Percentiles rank a stretch among this genome's conserved stretches.
Conservation (phyloP, 2,888 invertebrate species). For the Synanthedon myopaeformis region DNA sequence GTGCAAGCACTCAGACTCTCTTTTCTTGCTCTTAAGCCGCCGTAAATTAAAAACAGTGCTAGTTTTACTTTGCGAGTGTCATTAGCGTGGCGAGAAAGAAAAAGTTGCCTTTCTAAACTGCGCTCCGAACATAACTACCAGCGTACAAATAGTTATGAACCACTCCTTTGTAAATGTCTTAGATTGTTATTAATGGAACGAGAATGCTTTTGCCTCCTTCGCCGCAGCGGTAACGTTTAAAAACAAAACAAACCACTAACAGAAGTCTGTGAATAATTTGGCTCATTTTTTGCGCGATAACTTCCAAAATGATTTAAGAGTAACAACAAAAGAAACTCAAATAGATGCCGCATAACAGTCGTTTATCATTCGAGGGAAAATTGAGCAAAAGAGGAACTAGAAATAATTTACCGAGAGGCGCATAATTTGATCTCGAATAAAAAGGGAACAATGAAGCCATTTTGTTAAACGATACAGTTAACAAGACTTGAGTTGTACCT, state of each 20-base stretch:
- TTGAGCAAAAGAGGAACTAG: no score
- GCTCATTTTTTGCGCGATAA: no score
- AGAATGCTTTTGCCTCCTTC: no score
- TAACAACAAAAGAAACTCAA: no score
- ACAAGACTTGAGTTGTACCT: constrained; percentile 15
- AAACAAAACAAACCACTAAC: no score
- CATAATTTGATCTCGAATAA: neutral
- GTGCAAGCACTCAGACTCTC: neutral
- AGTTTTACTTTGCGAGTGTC: constrained; percentile 5
- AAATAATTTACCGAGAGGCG: neutral
- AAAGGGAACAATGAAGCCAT: constrained; percentile 9
- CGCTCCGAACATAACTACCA: neutral
- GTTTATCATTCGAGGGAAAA: no score
- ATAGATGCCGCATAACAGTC: no score
- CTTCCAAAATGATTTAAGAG: no score
- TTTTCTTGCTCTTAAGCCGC: constrained; percentile 1
- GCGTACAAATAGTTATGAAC: neutral
- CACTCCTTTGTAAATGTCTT: neutral
- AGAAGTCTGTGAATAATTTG: no score
- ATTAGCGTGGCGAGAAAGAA: constrained; percentile 14
- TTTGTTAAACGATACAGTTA: constrained; percentile 9
- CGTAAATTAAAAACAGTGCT: constrained; percentile 5
- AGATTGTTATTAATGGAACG: no score
- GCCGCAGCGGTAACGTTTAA: no score
- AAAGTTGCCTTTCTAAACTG: constrained; percentile 12